phyloP scores from a whole-genome alignment of 2,888 invertebrate genomes.

The Pristionchus maxplancki region DNA sequence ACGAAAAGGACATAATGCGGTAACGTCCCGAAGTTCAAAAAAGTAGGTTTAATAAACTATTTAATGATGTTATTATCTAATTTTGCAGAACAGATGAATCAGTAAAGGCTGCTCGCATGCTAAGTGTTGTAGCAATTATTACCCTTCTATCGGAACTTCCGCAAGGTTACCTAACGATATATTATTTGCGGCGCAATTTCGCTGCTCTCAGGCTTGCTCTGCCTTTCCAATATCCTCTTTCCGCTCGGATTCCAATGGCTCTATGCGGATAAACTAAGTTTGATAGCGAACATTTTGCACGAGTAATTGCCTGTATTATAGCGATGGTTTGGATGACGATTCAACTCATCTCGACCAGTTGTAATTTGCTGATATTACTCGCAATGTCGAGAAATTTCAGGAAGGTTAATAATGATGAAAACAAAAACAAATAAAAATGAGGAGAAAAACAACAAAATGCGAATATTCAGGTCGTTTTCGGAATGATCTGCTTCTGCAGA shows the following conservation, averaged over 20 bases:
- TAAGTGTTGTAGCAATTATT: neutral
- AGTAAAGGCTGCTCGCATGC: neutral
- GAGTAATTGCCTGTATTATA: neutral
- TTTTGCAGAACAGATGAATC: neutral
- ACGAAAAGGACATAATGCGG: neutral
- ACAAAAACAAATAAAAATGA: no score
- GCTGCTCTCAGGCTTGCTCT: no score
- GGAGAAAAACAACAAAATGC: no score
- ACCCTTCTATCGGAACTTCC: neutral
- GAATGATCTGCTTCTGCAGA: neutral
- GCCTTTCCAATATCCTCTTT: neutral
- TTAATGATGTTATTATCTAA: neutral
- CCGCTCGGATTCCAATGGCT: neutral
- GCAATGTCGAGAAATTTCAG: neutral
- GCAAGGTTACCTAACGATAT: no score
- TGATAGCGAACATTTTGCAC: no score
- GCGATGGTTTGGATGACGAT: neutral
- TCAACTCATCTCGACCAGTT: neutral
- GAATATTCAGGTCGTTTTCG: neutral
- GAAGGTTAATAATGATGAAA: no score
- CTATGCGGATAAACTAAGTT: neutral
- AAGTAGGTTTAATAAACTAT: neutral
- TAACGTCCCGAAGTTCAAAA: neutral
- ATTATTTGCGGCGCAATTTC: no score
- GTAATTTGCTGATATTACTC: neutral